These are phyloP conservation scores for Limnothrissa miodon DNA, from an alignment of 2,113 vertebrate species.

Conservation along the genomic window DNA sequence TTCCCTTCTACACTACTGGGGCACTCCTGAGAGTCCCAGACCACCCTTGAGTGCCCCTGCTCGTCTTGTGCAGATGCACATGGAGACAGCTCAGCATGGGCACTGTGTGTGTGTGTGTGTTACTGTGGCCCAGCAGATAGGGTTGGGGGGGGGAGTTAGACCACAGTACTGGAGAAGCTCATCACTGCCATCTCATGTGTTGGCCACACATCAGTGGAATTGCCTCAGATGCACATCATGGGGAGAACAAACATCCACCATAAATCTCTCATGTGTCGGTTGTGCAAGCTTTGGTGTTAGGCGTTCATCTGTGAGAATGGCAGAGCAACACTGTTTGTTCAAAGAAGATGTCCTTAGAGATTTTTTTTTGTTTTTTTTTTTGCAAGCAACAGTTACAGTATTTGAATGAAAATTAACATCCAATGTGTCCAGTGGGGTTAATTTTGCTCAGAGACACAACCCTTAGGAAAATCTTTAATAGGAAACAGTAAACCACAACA, in stretches of 20 bases:
- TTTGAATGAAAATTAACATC: conserved; percentile 12
- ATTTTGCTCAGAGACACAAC: neutral
- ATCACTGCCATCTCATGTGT: neutral
- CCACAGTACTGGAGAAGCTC: neutral
- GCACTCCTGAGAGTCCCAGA: neutral
- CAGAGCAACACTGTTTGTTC: neutral
- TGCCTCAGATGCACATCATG: neutral
- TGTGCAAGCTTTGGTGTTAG: neutral
- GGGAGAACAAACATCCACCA: neutral
- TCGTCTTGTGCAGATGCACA: neutral
- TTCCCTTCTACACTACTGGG: neutral
- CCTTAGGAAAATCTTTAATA: neutral
- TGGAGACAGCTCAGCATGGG: neutral
- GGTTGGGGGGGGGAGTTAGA: neutral
- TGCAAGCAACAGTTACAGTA: neutral
- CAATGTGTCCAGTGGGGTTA: neutral
- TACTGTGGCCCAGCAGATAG: neutral
- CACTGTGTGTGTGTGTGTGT: neutral
- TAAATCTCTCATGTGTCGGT: neutral
- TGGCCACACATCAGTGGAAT: neutral
- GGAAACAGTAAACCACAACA: neutral
- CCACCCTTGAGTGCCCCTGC: neutral
- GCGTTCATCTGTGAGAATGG: neutral
- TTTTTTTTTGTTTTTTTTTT: neutral
- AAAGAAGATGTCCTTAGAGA: neutral